These are phyloP conservation scores for Leptatherina wallacei DNA, from an alignment of 2,797 vertebrate genomes.

Conservation along the genomic window DNA sequence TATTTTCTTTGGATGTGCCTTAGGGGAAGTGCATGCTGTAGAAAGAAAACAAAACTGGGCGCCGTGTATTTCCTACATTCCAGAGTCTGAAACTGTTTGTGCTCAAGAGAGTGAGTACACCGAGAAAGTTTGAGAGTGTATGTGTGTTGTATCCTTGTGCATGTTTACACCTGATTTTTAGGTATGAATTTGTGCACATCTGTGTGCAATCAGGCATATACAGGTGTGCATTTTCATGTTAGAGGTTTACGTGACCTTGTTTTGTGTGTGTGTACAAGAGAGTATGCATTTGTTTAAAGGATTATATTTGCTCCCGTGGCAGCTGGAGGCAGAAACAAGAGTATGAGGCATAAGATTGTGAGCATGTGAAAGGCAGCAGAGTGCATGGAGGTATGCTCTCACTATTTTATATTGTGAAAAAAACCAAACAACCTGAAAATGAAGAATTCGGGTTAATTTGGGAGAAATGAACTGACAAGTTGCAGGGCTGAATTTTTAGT, in stretches of 20 bases:
- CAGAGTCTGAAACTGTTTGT: constrained; percentile 46
- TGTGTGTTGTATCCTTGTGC: background rate
- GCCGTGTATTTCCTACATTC: constrained; percentile 72
- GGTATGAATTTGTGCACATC: background rate
- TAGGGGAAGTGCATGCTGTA: constrained; percentile 60
- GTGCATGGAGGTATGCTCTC: background rate
- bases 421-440: background rate
- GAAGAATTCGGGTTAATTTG: background rate
- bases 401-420: background rate
- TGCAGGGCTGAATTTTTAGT: background rate
- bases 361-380: background rate
- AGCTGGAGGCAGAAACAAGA: background rate
- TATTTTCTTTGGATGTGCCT: constrained; percentile 78
- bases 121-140: constrained; percentile 11
- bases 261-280: background rate
- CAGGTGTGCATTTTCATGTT: constrained; percentile 13
- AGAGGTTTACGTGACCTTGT: constrained; percentile 1
- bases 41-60: constrained; percentile 69
- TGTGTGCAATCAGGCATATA: background rate
- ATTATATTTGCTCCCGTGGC: background rate
- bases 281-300: constrained; percentile 15
- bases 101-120: constrained; percentile 25
- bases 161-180: constrained; percentile 11
- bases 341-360: background rate
- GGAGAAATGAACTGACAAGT: background rate